These are phyloP conservation scores for Tenebrio molitor DNA, from an alignment of 1,140 invertebrate genomes.

Conservation along the genomic window DNA sequence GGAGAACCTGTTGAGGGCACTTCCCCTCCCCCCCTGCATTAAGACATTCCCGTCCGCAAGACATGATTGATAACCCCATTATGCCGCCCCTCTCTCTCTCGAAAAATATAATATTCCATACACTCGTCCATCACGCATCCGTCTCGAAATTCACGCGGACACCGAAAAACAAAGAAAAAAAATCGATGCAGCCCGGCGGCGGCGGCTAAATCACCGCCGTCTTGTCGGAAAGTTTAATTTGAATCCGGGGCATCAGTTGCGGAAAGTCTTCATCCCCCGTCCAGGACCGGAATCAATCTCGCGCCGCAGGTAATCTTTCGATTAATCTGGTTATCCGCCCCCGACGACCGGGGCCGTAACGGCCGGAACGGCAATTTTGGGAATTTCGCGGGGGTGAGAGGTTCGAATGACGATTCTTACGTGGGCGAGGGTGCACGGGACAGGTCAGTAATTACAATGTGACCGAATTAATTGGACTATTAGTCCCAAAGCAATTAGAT, in stretches of 20 bases:
- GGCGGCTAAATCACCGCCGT: constrained; percentile 11
- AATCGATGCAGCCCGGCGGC: constrained; percentile 8
- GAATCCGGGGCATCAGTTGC: constrained; percentile 34
- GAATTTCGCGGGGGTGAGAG: background rate
- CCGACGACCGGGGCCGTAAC: background rate
- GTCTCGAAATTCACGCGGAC: background rate
- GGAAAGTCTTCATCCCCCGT: constrained; percentile 26
- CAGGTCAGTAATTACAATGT: constrained; percentile 35
- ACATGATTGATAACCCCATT: constrained; percentile 11
- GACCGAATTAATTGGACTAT: constrained; percentile 34
- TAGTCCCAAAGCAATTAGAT: constrained; percentile 35
- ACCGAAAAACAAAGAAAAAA: background rate
- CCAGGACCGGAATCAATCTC: constrained; percentile 40
- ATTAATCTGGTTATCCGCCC: constrained; percentile 50
- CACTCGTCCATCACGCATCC: background rate
- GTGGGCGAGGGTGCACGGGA: background rate
- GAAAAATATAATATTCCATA: background rate
- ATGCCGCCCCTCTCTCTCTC: background rate
- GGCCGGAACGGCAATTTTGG: background rate
- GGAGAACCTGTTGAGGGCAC: constrained; percentile 17
- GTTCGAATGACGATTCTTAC: background rate
- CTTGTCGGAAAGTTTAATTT: constrained; percentile 29
- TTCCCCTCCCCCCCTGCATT: background rate
- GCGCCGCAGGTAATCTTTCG: constrained; percentile 48
- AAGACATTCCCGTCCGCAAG: background rate